A percentile compares a stretch with the other conserved stretches of the same genome.
phyloP scores from a whole-genome alignment of 2,113 vertebrate species.

The Stigmatopora nigra region DNA sequence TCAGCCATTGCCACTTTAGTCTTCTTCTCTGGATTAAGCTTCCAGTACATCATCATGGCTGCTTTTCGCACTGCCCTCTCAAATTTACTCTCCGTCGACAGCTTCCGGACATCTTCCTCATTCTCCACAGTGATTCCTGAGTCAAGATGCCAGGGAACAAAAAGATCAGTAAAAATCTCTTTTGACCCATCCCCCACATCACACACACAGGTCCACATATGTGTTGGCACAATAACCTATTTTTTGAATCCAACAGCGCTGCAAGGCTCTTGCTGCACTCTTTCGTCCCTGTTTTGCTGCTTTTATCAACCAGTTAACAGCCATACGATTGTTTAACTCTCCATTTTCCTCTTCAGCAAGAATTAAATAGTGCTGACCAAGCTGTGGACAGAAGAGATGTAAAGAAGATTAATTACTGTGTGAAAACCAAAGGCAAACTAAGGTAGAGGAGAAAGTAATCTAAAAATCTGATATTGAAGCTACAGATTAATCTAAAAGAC shows the following conservation, averaged over 20 bases:
- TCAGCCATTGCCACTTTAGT: conserved; percentile 81
- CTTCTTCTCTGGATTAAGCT: conserved; percentile 90
- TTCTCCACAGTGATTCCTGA: conserved; percentile 88
- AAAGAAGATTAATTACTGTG: conserved; percentile 4
- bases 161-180: background rate
- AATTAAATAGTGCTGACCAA: conserved; percentile 81
- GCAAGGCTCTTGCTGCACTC: conserved; percentile 77
- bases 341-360: conserved; percentile 73
- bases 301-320: conserved; percentile 82
- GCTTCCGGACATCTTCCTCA: conserved; percentile 75
- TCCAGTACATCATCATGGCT: conserved; percentile 93
- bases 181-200: background rate
- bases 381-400: conserved; percentile 59
- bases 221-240: conserved; percentile 68
- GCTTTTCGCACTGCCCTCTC: conserved; percentile 89
- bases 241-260: conserved; percentile 79
- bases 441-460: background rate
- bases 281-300: conserved; percentile 88
- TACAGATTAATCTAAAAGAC: background rate
- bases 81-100: conserved; percentile 84
- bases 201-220: too few relatives aligned
- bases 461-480: background rate
- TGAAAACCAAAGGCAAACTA: background rate
- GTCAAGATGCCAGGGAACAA: background rate
- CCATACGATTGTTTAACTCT: conserved; percentile 77